Conservation (phyloP, 2,888 invertebrate species). For the Tipula lateralis region DNA sequence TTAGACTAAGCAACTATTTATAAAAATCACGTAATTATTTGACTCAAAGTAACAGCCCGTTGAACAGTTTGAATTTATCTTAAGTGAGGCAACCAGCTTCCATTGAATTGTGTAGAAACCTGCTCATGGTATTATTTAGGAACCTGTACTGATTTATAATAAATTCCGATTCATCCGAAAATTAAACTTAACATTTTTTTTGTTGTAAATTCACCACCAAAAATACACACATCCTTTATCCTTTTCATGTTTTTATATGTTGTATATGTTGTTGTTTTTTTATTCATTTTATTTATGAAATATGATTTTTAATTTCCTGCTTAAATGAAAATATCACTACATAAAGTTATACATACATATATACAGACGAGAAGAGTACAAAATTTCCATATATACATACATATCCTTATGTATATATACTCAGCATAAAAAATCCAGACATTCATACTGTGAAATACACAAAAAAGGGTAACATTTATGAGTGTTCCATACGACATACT, state of each 20-base stretch:
- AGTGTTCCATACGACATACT: neutral
- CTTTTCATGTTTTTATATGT: neutral
- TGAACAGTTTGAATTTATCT: no score
- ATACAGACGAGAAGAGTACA: neutral
- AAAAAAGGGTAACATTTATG: neutral
- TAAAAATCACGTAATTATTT: no score
- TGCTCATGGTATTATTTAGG: no score
- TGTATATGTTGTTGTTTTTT: neutral
- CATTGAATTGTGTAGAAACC: no score
- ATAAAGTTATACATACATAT: neutral
- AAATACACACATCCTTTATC: neutral
- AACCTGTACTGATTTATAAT: no score
- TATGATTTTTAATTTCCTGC: slow-evolving; percentile 19
- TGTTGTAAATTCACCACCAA: neutral
- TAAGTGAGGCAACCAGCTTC: no score
- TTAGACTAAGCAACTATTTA: no score
- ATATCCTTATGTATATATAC: neutral
- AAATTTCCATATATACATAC: neutral
- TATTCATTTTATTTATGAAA: neutral
- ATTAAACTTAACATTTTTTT: no score
- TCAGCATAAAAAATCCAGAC: neutral
- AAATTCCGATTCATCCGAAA: no score
- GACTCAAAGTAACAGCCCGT: no score
- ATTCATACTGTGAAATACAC: slow-evolving; percentile 3
- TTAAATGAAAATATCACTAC: slow-evolving; percentile 24